Base-by-base conservation (phyloP, 1,140 invertebrate genomes). In the Lamellibrachia luymesi region DNA sequence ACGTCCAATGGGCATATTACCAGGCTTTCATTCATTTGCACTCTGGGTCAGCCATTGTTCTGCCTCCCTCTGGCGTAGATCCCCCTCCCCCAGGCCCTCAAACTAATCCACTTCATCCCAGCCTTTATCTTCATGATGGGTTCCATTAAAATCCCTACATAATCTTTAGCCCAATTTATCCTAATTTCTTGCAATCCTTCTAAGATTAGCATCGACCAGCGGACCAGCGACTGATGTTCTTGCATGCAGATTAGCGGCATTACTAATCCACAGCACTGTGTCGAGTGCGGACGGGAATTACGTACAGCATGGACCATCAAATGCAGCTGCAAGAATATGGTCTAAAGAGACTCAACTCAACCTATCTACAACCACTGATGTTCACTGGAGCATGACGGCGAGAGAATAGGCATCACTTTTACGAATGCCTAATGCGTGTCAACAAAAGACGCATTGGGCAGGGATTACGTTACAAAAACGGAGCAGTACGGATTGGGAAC, bases 401-500 rank as follows among this genome's bases (percentile, higher is more conserved):
- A 80, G 25, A 80, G 64, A 80, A 8, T 22, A 56, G 8, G 64
- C 64, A 80, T 80, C 64, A 80, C 64, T 56, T 56, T 56, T 56
- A 56, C 52, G 1, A 56, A 6, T 56, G 64, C 64, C 64, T 80
- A 80, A 80, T 80, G 64, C 64, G 6, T 80, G 64, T 80, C 64
- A 8, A 80, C 64, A 80, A 80, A 80, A 80, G 64, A 22, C 2
- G 8, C 64, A 80, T 4, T 80, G 64, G 64, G 64, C 64, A 80
- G 64, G 64, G 64, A 80, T 80, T 80, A 80, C 64, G 64, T 80
- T 80, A 80, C 64, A 80, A 80, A 80, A 80, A 80, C 64, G 64
- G 13, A 22, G 64, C 64, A 8, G 64, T 10, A 2, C 64, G 64
- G 64, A 80, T 80, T 80, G 64, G 1, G 64, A 80, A 80, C 64